These are phyloP conservation scores for Philhelius pedissequus DNA, from an alignment of 2,888 invertebrate species.

Conservation along the genomic window DNA sequence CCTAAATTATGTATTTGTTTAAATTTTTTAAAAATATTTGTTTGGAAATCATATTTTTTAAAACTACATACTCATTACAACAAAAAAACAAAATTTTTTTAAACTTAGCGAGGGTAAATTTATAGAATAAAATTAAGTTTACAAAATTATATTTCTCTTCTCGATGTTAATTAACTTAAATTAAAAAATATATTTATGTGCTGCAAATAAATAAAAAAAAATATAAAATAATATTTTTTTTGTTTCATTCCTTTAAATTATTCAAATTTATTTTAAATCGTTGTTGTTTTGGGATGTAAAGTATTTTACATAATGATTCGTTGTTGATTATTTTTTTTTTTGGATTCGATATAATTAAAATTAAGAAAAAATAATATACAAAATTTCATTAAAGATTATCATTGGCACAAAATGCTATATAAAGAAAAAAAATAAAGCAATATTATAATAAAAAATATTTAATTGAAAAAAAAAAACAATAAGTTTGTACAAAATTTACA, in stretches of 20 bases:
- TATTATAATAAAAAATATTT: slow-evolving; percentile 10
- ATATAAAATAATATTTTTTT: slow-evolving; percentile 28
- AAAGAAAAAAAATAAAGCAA: slow-evolving; percentile 70
- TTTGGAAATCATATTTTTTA: not conserved
- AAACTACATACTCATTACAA: slow-evolving; percentile 37
- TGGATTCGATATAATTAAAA: slow-evolving; percentile 34
- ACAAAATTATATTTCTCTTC: not conserved
- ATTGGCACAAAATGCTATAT: slow-evolving; percentile 78
- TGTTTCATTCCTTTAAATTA: slow-evolving; percentile 11
- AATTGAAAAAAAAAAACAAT: not conserved
- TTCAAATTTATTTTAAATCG: not conserved
- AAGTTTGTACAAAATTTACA: slow-evolving; percentile 12
- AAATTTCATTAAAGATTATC: slow-evolving; percentile 70
- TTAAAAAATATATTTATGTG: slow-evolving; percentile 61
- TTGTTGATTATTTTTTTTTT: slow-evolving; percentile 54
- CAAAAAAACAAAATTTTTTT: slow-evolving; percentile 32
- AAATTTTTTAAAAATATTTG: not conserved
- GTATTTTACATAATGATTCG: slow-evolving; percentile 28
- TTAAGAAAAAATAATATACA: slow-evolving; percentile 21
- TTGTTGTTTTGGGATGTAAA: slow-evolving; percentile 63
- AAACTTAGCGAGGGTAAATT: slow-evolving; percentile 18
- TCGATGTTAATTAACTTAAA: slow-evolving; percentile 40
- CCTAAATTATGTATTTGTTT: not conserved
- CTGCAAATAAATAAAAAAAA: slow-evolving; percentile 76
- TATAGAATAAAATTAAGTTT: slow-evolving; percentile 8